phyloP scores from a whole-genome alignment of 1,140 invertebrate species.

The Drosophila truncata region DNA sequence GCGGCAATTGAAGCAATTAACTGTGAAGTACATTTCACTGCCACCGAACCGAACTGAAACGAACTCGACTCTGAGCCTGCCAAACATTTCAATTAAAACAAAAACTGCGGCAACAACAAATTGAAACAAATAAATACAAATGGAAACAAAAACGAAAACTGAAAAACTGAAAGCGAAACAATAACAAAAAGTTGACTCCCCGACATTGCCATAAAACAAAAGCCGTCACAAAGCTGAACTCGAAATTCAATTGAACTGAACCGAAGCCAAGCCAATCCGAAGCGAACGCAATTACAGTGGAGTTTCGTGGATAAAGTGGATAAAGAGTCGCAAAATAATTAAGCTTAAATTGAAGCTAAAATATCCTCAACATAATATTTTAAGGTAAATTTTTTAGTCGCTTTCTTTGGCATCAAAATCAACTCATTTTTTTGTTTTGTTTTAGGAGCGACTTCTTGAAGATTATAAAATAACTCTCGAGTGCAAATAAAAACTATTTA shows the following conservation, averaged over 20 bases:
- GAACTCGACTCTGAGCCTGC: slow-evolving; percentile 29
- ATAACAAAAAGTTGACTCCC: slow-evolving; percentile 40
- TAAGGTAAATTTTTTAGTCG: background rate
- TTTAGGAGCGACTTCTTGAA: background rate
- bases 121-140: slow-evolving; percentile 10
- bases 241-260: slow-evolving; percentile 62
- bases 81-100: slow-evolving; percentile 80
- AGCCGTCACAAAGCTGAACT: slow-evolving; percentile 55
- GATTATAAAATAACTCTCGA: too few relatives aligned
- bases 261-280: slow-evolving; percentile 20
- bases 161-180: slow-evolving; percentile 15
- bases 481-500: too few relatives aligned
- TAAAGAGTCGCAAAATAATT: background rate
- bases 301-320: too few relatives aligned
- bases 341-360: background rate
- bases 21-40: slow-evolving; percentile 79
- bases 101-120: slow-evolving; percentile 17
- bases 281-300: slow-evolving; percentile 16
- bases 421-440: background rate
- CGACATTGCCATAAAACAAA: slow-evolving; percentile 49
- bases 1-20: slow-evolving; percentile 79
- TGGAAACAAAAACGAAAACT: slow-evolving; percentile 2
- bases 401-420: background rate
- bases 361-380: background rate
- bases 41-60: slow-evolving; percentile 12